Evolutionary conservation across 2,888 invertebrate genomes (phyloP), one percentile per base, ranked within the genome.

Genomic region (Sisyra nigra): DNA sequence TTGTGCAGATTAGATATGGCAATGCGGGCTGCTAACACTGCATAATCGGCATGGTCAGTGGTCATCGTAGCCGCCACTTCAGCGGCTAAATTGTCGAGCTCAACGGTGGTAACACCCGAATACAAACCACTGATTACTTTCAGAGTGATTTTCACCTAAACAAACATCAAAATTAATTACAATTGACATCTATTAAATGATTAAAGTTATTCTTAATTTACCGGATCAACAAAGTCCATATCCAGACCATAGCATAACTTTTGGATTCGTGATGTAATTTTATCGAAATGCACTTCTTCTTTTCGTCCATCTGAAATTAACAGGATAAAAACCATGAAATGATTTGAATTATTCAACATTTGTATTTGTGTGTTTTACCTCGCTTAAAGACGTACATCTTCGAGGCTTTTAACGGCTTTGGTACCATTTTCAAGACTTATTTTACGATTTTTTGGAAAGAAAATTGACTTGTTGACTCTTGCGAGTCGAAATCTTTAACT

Each of bases 11-110:
- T 98, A 1, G 96, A 94, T 36, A 98, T 82, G 6, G 92, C 96
- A 55, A 98, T 85, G 51, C 97, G 73, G 3, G 86, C 88, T 42
- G 88, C 89, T 41, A 89, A 64, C 46, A 83, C 67, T 4, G 86
- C 96, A 70, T 97, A 98, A 66, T 98, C 97, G 0, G 96, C 92
- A 66, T 98, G 97, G 55, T 85, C 82, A 3, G 92, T 92, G 1
- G 97, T 96, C 84, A 96, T 86, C 24, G 89, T 89, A 9, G 97
- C 97, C n/a, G 97, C 91, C 33, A 89, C 97, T 66, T 98, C 97
- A 0, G 98, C 98, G 36, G 98, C 97, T 48, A 98, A 68, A 60
- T 94, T 97, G 63, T 98, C 98, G 52, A 98, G 66, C 60, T 98
- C 94, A 13, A 92, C 84, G 0, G 97, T 98, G 6, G 92, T 92